Evolutionary conservation across 1,140 invertebrate genomes (phyloP), one percentile per base, ranked within the genome.

Genomic region (Heliconius himera): DNA sequence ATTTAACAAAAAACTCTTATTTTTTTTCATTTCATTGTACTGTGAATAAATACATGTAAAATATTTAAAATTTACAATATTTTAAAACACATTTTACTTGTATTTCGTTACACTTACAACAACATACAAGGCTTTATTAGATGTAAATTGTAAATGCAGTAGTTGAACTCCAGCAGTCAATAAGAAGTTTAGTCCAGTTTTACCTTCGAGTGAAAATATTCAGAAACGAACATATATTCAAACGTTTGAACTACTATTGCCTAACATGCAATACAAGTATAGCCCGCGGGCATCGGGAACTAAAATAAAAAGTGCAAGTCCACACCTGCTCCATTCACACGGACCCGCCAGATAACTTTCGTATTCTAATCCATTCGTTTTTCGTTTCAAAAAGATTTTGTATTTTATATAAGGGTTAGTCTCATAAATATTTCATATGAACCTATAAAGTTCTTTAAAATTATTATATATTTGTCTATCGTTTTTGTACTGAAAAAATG

Each of bases 261-360:
- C 80, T 79, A 78, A 56, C 79, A 77, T 77, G 79, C 77, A 81
- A 77, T 78, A 85, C 81, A 83, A 82, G 82, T 81, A 82, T 82
- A 80, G 76, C 82, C 74, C 73, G 78, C 76, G 73, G 82, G 78
- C 77, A 22, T 66, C 60, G 70, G 70, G 36, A 20, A 72, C 13
- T n/a, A 82, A 73, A 82, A 85, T 82, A 84, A 83, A 83, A 85
- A 83, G 82, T 82, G 81, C 73, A 78, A 79, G 26, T 56, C 70
- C 79, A 78, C 90, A 91, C 84, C 89, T 91, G 90, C 77, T 84
- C 75, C 78, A 77, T 89, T 91, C 90, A 81, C 89, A 91, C 88
- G 89, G 72, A 83, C 85, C 84, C 83, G 84, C 85, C 85, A 88
- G 85, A 91, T 90, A 86, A 86, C 89, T 89, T 89, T 88, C 84